Evolutionary conservation across 2,797 vertebrate genomes (phyloP), one percentile per base, ranked within the genome.

Genomic region (Chaenodraco wilsoni): DNA sequence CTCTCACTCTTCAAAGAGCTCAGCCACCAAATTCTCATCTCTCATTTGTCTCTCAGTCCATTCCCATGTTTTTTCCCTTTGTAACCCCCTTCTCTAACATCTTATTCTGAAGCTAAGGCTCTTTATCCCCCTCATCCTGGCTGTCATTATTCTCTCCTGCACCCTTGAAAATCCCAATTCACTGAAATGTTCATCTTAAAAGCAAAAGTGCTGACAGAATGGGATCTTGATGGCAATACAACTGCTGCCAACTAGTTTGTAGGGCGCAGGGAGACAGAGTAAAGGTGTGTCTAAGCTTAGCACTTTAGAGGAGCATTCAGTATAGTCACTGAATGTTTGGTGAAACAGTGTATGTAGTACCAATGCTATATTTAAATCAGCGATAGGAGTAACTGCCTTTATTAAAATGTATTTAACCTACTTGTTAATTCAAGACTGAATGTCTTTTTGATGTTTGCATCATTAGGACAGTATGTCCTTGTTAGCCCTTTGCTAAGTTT

Each of bases 141-240:
- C 58, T 69, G 65, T 57, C 60, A 59, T 78, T 76, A 70, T 66
- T 78, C 60, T 72, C 56, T 54, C 62, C 78, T 19, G 56, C 27
- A 71, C 84, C 78, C 82, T 86, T 91, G 74, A 85, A 84, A 77
- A 65, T 14, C 48, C n/a, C 43, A 51, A 69, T 63, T 69, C 62
- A 68, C 74, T 66, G n/a, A 84, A 82, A 76, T 65, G 58, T 73
- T 86, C 61, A 69, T 81, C 69, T 77, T 79, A 52, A 79, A 70
- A 59, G 56, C 56, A 72, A 76, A 82, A 82, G 70, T 87, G 88
- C 86, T 86, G 86, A 90, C 81, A 84, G 74, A 80, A 64, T 55
- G 69, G 43, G 65, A 74, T 84, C 54, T 58, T 58, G 48, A 72
- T 55, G 16, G 43, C 37, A 56, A 72, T 7, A 54, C 13, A 78